Evolutionary conservation across 2,888 invertebrate genomes (phyloP).

Genomic region (Netelia melanura): DNA sequence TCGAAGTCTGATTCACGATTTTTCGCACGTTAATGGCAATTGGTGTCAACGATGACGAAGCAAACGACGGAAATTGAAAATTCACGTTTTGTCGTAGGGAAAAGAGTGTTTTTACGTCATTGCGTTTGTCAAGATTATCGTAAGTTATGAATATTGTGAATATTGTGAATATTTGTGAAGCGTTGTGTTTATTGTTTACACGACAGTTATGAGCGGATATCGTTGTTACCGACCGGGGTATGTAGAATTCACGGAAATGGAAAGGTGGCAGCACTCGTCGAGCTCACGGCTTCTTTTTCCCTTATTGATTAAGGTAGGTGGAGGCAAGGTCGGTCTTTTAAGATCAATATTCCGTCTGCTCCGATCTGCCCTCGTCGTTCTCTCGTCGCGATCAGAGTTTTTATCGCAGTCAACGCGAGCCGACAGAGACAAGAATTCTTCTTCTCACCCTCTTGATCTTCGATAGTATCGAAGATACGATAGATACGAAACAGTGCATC

Average conservation of each 20-base stretch:
- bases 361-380: constrained; percentile 71
- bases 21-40: background rate
- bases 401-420: constrained; percentile 49
- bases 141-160: background rate
- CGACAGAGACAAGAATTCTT: background rate
- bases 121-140: background rate
- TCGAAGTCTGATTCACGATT: background rate
- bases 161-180: background rate
- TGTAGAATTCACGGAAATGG: background rate
- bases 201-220: background rate
- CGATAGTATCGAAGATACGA: background rate
- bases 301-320: constrained; percentile 83
- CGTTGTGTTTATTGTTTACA: constrained; percentile 39
- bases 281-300: constrained; percentile 14
- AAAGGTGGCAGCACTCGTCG: constrained; percentile 77
- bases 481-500: background rate
- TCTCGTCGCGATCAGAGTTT: constrained; percentile 27
- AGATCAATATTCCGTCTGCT: constrained; percentile 80
- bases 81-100: background rate
- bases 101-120: background rate
- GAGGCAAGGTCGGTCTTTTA: constrained; percentile 81
- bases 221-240: constrained; percentile 51
- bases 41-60: too few relatives aligned
- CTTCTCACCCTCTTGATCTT: background rate
- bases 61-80: background rate